These are phyloP conservation scores for Byasa hedistus DNA, from an alignment of 2,888 invertebrate species.

Conservation along the genomic window DNA sequence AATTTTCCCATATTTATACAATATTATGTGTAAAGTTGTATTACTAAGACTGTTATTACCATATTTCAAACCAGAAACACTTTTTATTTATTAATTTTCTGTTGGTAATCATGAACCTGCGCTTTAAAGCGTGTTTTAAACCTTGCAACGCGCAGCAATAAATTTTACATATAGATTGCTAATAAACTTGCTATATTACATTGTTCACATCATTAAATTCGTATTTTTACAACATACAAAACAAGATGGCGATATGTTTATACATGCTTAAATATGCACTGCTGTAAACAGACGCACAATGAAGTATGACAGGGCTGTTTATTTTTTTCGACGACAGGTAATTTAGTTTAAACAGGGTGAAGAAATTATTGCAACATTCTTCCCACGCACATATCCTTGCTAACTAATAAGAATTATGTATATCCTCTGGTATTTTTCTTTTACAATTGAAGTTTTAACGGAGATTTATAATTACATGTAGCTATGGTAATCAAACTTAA, in stretches of 20 bases:
- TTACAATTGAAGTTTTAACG: neutral
- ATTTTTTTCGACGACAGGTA: neutral
- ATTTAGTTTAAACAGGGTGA: neutral
- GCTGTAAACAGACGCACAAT: neutral
- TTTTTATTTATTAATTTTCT: neutral
- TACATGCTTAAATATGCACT: neutral
- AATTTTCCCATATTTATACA: no score
- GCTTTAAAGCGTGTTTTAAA: neutral
- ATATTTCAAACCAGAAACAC: no score
- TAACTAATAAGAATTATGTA: neutral
- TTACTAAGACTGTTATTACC: no score
- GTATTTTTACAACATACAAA: slow-evolving; percentile 18
- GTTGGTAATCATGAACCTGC: neutral
- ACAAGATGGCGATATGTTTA: slow-evolving; percentile 16
- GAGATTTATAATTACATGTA: neutral
- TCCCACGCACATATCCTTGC: neutral
- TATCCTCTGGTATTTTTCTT: no score
- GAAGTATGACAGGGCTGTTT: slow-evolving; percentile 1
- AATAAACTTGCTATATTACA: slow-evolving; percentile 14
- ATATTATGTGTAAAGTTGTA: no score
- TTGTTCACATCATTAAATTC: slow-evolving; percentile 15
- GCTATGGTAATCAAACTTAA: neutral
- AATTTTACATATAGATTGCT: slow-evolving; percentile 1
- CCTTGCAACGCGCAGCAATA: slow-evolving; percentile 1
- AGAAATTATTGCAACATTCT: neutral